phyloP scores from a whole-genome alignment of 2,113 vertebrate species.

The Donacobius atricapilla region DNA sequence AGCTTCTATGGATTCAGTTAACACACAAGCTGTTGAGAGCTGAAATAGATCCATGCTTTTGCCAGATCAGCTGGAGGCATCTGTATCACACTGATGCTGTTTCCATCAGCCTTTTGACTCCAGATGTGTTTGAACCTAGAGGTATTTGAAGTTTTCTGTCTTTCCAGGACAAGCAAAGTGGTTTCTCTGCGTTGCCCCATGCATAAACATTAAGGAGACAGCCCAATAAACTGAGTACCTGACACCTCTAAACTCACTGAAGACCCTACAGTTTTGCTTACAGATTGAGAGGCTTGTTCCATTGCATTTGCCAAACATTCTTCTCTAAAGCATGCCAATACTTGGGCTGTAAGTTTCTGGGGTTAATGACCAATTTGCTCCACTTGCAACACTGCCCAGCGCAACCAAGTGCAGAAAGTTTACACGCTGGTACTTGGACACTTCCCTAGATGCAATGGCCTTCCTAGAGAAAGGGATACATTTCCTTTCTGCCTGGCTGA shows the following conservation, averaged over 20 bases:
- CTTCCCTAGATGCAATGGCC: background rate
- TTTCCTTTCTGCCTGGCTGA: background rate
- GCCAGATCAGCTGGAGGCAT: background rate
- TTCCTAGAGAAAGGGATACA: background rate
- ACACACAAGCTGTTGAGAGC: background rate
- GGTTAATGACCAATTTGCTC: background rate
- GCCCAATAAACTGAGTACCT: background rate
- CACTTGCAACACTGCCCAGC: background rate
- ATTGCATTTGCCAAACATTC: background rate
- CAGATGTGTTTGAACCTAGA: background rate
- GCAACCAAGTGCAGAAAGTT: background rate
- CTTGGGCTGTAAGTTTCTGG: background rate
- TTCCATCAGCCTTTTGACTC: background rate
- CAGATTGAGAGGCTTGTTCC: background rate
- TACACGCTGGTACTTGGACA: fast-evolving
- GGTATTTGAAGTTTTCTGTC: background rate
- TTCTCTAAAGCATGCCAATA: background rate
- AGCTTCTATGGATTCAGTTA: background rate
- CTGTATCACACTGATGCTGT: background rate
- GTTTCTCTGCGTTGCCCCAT: background rate
- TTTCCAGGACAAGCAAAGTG: background rate
- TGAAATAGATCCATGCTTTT: background rate
- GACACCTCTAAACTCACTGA: background rate
- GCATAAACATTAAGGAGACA: background rate
- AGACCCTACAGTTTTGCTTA: background rate